Base-by-base conservation (phyloP, 2,113 vertebrate genomes). In the Zingel zingel region DNA sequence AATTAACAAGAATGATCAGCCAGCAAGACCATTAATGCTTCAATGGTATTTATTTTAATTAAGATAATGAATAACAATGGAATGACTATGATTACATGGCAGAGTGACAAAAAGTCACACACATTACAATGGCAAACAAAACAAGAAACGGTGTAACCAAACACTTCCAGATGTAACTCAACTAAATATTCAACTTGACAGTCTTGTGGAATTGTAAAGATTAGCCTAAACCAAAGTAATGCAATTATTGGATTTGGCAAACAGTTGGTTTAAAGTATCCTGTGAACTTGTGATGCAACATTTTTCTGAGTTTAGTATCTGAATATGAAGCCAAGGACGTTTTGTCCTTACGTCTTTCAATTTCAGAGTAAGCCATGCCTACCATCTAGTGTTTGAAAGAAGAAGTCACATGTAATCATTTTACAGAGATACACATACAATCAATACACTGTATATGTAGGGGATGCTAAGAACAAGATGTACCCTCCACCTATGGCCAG, bases 331-430 rank as follows among this genome's bases (percentile, higher is more conserved):
- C 48, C n/a, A 39, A 27, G 16, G 33, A 27, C 10, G 2, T 5
- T 66, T 45, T 45, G 33, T 63, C 10, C 39, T 9, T 2, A n/a
- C 15, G 36, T 19, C 13, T 14, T n/a, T 64, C 12, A 3, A 13
- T 70, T 66, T 77, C 23, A 51, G 18, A 4, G 56, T 47, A 50
- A 64, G 68, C 51, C 68, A 27, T 54, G 77, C 1, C 78, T 87
- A 61, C 87, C 86, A 89, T 79, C 93, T 90, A 87, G 85, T 88
- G 93, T 79, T 76, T 27, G 47, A 15, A 78, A 33, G 0, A 54
- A 56, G 15, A 84, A 57, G 45, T 77, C 72, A 80, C 33, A 9
- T 11, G 6, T 39, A 4, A 16, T 36, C 11, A 27, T 57, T 43
- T 14, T 70, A 19, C 19, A 69, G 30, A 13, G 48, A 36, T 1